phyloP scores from a whole-genome alignment of 2,888 invertebrate genomes.

The Sycophila texana region DNA sequence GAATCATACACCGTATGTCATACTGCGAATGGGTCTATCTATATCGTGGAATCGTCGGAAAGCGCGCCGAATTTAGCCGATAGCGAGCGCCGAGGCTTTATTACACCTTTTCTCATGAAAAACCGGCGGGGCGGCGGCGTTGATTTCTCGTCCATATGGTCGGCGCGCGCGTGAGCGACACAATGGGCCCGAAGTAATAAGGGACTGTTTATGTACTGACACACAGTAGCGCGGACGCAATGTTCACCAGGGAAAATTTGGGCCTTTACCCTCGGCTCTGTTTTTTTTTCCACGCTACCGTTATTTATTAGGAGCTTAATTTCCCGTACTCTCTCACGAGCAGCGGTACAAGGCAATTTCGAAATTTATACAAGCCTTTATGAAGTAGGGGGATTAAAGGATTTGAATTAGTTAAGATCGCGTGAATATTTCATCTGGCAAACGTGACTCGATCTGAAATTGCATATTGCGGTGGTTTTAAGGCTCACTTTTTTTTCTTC shows the following conservation, averaged over 20 bases:
- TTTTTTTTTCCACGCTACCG: neutral
- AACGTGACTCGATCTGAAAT: too few relatives aligned
- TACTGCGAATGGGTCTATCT: too few relatives aligned
- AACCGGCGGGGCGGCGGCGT: neutral
- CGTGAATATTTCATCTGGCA: neutral
- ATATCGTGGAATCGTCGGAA: too few relatives aligned
- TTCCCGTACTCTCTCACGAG: constrained; percentile 8
- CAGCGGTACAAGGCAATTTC: neutral
- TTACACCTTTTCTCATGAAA: neutral
- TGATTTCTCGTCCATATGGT: constrained; percentile 7
- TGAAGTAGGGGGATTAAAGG: neutral
- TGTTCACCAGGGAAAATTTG: neutral
- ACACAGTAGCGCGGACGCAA: constrained; percentile 30
- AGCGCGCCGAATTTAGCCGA: neutral
- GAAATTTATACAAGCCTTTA: neutral
- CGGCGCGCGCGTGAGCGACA: constrained; percentile 51
- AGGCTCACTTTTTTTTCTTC: too few relatives aligned
- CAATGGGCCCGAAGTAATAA: constrained; percentile 53
- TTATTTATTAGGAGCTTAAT: constrained; percentile 21
- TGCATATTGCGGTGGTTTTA: too few relatives aligned
- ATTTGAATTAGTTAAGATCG: constrained; percentile 1
- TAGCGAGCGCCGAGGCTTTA: neutral
- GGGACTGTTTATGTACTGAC: constrained; percentile 54
- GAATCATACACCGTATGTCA: neutral
- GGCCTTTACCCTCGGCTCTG: too few relatives aligned